phyloP scores from a whole-genome alignment of 2,888 invertebrate species.

The Macrophya annulata region DNA sequence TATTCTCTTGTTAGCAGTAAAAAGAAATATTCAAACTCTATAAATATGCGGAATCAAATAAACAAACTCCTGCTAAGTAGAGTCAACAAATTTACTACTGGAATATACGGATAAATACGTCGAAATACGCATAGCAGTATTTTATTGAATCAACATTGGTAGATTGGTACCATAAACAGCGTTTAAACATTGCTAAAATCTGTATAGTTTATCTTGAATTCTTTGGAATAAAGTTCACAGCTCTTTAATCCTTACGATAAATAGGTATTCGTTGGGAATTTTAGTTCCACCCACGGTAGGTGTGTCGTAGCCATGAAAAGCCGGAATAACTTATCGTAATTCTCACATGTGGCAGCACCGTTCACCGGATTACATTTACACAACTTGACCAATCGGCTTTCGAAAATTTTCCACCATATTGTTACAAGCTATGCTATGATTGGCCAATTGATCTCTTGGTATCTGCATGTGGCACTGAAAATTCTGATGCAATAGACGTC shows the following conservation, averaged over 20 bases:
- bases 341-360: background rate
- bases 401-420: slow-evolving; percentile 23
- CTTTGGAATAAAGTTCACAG: background rate
- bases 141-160: background rate
- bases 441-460: slow-evolving; percentile 55
- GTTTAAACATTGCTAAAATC: background rate
- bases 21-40: background rate
- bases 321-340: background rate
- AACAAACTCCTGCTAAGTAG: background rate
- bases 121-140: background rate
- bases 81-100: background rate
- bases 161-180: background rate
- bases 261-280: background rate
- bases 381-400: slow-evolving; percentile 16
- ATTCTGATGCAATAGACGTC: slow-evolving; percentile 56
- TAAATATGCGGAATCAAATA: background rate
- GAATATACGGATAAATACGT: background rate
- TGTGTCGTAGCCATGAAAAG: slow-evolving; percentile 35
- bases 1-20: background rate
- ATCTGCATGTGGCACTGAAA: slow-evolving; percentile 54
- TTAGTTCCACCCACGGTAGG: background rate
- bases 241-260: background rate
- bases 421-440: slow-evolving; percentile 39
- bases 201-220: background rate
- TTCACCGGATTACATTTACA: background rate